phyloP scores from a whole-genome alignment of 2,113 vertebrate genomes.

The Spea multiplicata region DNA sequence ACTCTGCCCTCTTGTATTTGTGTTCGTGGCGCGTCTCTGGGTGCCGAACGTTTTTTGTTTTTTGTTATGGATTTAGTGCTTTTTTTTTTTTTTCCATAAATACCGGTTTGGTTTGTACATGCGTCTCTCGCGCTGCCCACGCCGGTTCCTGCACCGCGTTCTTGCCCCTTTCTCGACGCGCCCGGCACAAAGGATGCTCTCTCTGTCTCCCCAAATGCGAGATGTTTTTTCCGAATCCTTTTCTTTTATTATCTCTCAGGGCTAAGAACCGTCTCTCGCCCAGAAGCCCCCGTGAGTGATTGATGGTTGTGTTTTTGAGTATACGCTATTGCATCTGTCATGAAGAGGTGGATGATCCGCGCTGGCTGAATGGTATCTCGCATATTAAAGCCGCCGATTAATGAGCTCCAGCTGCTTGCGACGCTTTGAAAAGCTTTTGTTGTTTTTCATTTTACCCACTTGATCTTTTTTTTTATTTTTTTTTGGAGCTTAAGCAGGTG shows the following conservation, averaged over 20 bases:
- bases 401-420: conserved; percentile 45
- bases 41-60: no score
- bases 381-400: conserved; percentile 47
- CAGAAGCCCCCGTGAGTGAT: conserved; percentile 32
- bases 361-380: conserved; percentile 33
- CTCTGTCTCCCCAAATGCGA: neutral
- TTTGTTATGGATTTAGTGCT: no score
- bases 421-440: conserved; percentile 28
- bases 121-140: no score
- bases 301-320: conserved; percentile 45
- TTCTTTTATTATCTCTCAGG: conserved; percentile 35
- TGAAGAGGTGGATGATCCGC: conserved; percentile 42
- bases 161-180: no score
- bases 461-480: neutral
- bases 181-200: no score
- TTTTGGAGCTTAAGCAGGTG: conserved; percentile 9
- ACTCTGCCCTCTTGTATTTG: no score
- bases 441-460: conserved; percentile 28
- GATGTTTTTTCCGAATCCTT: neutral
- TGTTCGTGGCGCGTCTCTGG: no score
- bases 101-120: no score
- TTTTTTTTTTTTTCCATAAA: no score
- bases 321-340: conserved; percentile 47
- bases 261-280: conserved; percentile 38
- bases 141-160: no score